phyloP scores from a whole-genome alignment of 92 coral and sea anemone genomes.

The Zoanthus sansibaricus region DNA sequence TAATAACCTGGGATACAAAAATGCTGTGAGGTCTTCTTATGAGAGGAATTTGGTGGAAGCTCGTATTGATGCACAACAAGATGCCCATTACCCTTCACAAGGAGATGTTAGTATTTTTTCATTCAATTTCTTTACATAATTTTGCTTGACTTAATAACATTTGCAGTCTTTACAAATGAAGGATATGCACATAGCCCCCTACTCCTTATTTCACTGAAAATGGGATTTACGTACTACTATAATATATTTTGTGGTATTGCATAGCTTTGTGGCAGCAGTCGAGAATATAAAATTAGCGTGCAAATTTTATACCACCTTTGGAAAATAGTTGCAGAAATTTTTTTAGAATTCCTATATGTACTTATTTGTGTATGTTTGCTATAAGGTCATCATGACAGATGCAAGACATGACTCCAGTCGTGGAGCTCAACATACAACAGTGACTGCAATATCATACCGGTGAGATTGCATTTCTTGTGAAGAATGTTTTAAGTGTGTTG shows the following conservation, averaged over 20 bases:
- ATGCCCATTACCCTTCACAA: background rate
- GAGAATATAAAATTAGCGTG: background rate
- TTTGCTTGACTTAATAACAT: background rate
- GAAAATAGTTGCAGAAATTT: too few species aligned
- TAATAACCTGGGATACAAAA: constrained; percentile 26
- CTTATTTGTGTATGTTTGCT: background rate
- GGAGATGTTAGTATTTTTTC: constrained; percentile 37
- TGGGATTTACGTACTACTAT: background rate
- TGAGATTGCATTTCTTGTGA: background rate
- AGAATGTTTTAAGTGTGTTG: background rate
- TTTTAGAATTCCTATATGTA: too few species aligned
- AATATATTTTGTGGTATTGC: background rate
- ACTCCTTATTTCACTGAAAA: background rate
- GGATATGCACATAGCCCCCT: background rate
- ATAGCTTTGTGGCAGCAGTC: background rate
- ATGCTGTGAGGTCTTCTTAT: constrained; percentile 14
- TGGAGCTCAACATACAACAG: constrained; percentile 51
- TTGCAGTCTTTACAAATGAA: background rate
- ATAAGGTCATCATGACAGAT: constrained; percentile 43
- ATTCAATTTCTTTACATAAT: background rate
- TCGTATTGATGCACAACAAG: constrained; percentile 34
- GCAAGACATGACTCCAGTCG: constrained; percentile 54
- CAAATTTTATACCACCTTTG: too few species aligned
- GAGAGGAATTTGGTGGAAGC: constrained; percentile 28
- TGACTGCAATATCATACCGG: constrained; percentile 42